Base-by-base conservation (phyloP, 2,888 invertebrate genomes). In the Rotaria magnacalcarata region DNA sequence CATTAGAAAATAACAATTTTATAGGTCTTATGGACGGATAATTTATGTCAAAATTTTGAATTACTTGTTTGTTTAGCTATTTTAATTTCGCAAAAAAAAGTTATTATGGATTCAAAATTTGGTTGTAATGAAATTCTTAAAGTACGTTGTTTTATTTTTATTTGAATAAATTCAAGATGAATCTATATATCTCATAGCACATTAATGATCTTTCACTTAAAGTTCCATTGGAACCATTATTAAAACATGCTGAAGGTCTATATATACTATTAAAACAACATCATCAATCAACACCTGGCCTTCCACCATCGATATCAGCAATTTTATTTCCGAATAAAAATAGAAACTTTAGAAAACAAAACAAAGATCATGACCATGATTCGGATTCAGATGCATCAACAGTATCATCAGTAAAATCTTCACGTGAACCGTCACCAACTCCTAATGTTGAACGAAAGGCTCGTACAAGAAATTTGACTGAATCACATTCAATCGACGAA, bases 1-100 rank as follows among this genome's bases (percentile, higher is more conserved):
- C 2, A 52, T 52, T 14, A 52, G 16, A 52, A 52, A 52, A 11
- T 16, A 52, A 52, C 11, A 16, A 11, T 24, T 75, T 10, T 75
- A 3, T 3, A 75, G 75, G 92, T 92, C 11, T 90, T 98, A 11
- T 98, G 97, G 97, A 97, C 97, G 0, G 95, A 94, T 87, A 92
- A 95, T 89, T 97, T 97, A 0, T 97, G 98, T 90, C 93, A 94
- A 88, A 97, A 97, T 91, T 99, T 97, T 91, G 96, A 97, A 91
- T 92, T 99, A 85, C 92, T 99, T n/a, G 93, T 98, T 86, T 95
- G 95, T 90, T 94, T 96, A 87, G 96, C 97, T 86, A 95, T 99
- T 90, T 93, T 99, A 86, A 96, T 96, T 89, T 93, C 94, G 11
- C 95, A 98, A 91, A 95, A 95, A 89, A 93, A 94, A 87, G 93